Percentiles rank a stretch among this genome's conserved stretches.
Conservation (phyloP, 30 jellyfish, hydroid and myxozoan genomes). For the Pelagia noctiluca region DNA sequence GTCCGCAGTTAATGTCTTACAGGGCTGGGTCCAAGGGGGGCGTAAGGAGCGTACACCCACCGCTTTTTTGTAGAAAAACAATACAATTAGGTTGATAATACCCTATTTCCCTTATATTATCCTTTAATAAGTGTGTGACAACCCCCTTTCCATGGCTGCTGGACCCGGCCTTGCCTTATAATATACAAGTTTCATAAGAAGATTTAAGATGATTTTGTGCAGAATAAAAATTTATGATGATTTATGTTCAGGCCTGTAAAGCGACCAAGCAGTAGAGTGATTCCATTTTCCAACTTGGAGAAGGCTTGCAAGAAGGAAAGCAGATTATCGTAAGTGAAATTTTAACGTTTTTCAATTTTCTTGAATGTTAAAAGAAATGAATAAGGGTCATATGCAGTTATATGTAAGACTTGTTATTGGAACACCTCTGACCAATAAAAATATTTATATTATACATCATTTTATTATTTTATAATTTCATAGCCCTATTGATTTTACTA, state of each 20-base stretch:
- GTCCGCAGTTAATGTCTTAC: too few species aligned
- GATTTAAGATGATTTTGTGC: too few species aligned
- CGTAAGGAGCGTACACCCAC: too few species aligned
- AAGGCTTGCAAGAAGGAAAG: neutral
- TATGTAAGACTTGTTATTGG: neutral
- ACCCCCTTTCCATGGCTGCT: too few species aligned
- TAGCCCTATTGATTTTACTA: neutral
- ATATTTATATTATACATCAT: neutral
- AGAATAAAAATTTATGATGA: too few species aligned
- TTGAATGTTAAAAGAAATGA: neutral
- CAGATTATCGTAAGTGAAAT: conserved; percentile 7
- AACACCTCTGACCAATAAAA: neutral
- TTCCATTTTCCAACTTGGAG: conserved; percentile 38
- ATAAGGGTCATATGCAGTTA: neutral
- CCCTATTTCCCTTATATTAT: too few species aligned
- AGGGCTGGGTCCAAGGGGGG: too few species aligned
- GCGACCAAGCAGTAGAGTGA: neutral
- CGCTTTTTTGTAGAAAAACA: too few species aligned
- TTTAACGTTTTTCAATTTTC: neutral
- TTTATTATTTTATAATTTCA: neutral
- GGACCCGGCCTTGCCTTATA: too few species aligned
- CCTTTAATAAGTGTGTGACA: too few species aligned
- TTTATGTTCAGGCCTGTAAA: conserved; percentile 45
- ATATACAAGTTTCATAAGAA: too few species aligned
- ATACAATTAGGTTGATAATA: too few species aligned